Percentiles rank a stretch among this genome's conserved stretches.
phyloP scores from a whole-genome alignment of 2,888 invertebrate species.

The Odontocolon sp. region DNA sequence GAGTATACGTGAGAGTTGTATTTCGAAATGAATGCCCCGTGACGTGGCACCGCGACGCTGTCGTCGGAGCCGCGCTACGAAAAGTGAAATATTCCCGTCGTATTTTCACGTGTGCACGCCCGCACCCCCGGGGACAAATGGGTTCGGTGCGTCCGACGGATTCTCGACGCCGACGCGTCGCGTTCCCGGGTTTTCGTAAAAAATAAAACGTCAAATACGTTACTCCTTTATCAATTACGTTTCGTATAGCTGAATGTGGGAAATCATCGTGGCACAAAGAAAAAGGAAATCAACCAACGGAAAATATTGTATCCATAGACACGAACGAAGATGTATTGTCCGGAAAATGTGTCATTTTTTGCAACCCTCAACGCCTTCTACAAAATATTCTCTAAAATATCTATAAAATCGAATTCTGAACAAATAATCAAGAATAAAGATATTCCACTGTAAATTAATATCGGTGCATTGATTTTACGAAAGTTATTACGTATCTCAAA shows the following conservation, averaged over 20 bases:
- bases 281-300: slow-evolving; percentile 51
- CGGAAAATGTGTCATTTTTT: neutral
- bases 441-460: too few species aligned
- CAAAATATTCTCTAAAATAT: too few species aligned
- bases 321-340: slow-evolving; percentile 34
- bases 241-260: slow-evolving; percentile 19
- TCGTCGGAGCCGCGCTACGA: slow-evolving; percentile 78
- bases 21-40: slow-evolving; percentile 79
- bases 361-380: too few species aligned
- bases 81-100: slow-evolving; percentile 80
- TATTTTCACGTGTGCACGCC: slow-evolving; percentile 77
- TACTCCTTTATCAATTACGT: slow-evolving; percentile 72
- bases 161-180: slow-evolving; percentile 64
- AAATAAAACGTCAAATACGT: slow-evolving; percentile 72
- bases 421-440: too few species aligned
- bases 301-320: slow-evolving; percentile 38
- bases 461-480: too few species aligned
- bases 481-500: too few species aligned
- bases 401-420: too few species aligned
- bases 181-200: slow-evolving; percentile 55
- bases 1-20: slow-evolving; percentile 66
- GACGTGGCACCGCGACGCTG: slow-evolving; percentile 79
- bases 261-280: slow-evolving; percentile 45
- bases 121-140: slow-evolving; percentile 73
- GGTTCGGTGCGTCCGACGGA: slow-evolving; percentile 79